Percentiles rank a stretch among this genome's conserved stretches.
phyloP scores from a whole-genome alignment of 2,113 vertebrate genomes.

The Psittacula cyanocephala region DNA sequence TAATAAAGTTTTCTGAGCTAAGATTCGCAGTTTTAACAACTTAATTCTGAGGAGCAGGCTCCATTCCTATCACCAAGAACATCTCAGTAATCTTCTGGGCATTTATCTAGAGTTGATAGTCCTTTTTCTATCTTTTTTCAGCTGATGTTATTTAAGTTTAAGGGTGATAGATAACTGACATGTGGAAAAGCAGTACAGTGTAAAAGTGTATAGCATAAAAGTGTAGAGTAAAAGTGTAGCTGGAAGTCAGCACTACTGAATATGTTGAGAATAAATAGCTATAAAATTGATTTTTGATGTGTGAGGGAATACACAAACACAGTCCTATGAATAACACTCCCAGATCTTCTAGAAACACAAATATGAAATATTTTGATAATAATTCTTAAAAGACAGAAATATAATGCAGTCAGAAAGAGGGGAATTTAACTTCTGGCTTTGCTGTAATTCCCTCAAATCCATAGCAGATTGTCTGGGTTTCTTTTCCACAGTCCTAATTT shows the following conservation, averaged over 20 bases:
- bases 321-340: background rate
- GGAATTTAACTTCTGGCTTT: background rate
- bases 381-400: background rate
- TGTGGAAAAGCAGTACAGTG: constrained; percentile 27
- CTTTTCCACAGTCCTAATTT: background rate
- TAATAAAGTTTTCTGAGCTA: background rate
- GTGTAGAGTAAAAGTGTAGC: background rate
- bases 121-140: background rate
- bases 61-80: background rate
- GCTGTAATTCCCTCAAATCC: background rate
- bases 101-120: background rate
- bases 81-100: background rate
- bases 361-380: background rate
- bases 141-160: background rate
- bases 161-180: background rate
- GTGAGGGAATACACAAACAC: background rate
- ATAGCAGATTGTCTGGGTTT: background rate
- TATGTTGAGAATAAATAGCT: background rate
- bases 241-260: background rate
- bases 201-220: background rate
- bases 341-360: background rate
- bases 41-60: background rate
- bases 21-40: background rate
- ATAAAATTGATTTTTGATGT: background rate
- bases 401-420: background rate